Conservation (phyloP, 2,113 vertebrate genomes). For the Pelmatolapia mariae region DNA sequence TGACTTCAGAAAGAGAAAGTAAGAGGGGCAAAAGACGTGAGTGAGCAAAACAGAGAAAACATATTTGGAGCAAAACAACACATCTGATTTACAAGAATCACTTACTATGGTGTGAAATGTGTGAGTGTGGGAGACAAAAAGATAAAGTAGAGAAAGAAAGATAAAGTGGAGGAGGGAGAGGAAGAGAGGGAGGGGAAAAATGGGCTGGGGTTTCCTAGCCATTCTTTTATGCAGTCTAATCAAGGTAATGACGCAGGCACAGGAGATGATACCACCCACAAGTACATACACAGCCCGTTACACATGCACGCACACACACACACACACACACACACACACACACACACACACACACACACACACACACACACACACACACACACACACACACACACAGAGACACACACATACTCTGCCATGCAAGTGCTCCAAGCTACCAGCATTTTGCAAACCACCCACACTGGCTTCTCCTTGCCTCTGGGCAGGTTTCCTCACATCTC, state of each 20-base stretch:
- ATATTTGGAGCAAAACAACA: not conserved
- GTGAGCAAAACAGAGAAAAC: not conserved
- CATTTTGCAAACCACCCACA: constrained; percentile 41
- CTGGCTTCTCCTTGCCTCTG: constrained; percentile 17
- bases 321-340: accelerated
- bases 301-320: not conserved
- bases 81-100: constrained; percentile 16
- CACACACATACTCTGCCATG: not conserved
- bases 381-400: not conserved
- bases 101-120: constrained; percentile 1
- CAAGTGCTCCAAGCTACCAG: constrained; percentile 19
- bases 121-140: not conserved
- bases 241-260: constrained; percentile 44
- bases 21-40: not conserved
- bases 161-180: constrained; percentile 1
- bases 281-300: not conserved
- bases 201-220: constrained; percentile 58
- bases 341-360: no score
- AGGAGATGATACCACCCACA: not conserved
- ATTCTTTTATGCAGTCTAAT: constrained; percentile 36
- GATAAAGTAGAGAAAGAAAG: not conserved
- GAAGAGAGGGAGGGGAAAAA: constrained; percentile 6
- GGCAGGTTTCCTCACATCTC: constrained; percentile 6
- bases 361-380: not conserved
- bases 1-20: not conserved